Evolutionary conservation across 2,113 vertebrate genomes (phyloP).

Genomic region (Elephantulus edwardii): DNA sequence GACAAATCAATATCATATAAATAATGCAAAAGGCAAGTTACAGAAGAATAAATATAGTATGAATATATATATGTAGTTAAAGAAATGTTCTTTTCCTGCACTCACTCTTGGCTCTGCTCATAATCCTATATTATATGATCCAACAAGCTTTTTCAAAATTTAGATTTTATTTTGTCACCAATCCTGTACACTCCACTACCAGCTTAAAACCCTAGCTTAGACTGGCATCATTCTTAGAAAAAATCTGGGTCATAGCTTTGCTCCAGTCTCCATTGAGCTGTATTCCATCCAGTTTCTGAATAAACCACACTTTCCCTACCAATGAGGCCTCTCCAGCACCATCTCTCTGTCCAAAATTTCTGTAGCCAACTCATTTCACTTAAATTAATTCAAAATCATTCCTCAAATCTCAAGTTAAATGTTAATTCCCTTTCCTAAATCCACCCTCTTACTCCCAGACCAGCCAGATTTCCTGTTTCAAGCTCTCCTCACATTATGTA

Average conservation of each 20-base stretch:
- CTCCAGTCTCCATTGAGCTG: accelerated
- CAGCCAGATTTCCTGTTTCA: neutral
- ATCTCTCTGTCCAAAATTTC: neutral
- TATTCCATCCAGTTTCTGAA: neutral
- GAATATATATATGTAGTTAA: neutral
- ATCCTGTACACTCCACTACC: neutral
- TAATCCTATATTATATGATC: neutral
- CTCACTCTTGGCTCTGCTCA: neutral
- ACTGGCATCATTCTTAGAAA: neutral
- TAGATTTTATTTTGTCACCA: neutral
- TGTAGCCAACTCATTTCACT: neutral
- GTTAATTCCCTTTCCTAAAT: neutral
- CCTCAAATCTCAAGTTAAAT: neutral
- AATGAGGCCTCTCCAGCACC: neutral
- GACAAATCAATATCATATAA: neutral
- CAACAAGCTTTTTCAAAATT: neutral
- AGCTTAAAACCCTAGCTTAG: neutral
- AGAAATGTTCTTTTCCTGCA: neutral
- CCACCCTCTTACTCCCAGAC: neutral
- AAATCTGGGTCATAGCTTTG: neutral
- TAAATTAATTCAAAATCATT: neutral
- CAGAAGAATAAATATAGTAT: neutral
- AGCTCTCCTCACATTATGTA: neutral
- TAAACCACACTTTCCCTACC: too few relatives aligned
- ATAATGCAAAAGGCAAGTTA: neutral